phyloP scores from a whole-genome alignment of 1,140 invertebrate species.

The Atopsyche davidsoni region DNA sequence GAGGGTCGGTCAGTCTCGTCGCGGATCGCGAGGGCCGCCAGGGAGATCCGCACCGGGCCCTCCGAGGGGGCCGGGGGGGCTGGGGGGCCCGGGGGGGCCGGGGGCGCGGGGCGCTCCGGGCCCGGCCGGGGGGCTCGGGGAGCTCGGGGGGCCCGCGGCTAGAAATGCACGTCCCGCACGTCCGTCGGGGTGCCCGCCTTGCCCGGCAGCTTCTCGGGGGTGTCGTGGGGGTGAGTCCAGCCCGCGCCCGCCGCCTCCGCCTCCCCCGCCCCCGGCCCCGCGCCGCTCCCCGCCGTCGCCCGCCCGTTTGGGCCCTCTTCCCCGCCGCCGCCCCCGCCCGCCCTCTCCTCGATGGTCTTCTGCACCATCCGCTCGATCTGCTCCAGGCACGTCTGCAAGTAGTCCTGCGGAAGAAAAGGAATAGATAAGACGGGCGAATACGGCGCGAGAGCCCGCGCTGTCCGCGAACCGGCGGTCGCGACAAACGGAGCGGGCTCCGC shows the following conservation, averaged over 20 bases:
- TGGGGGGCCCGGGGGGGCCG: neutral
- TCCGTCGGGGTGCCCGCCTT: constrained; percentile 76
- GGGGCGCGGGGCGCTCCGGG: constrained; percentile 66
- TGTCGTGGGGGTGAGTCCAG: constrained; percentile 54
- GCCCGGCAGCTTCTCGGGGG: constrained; percentile 55
- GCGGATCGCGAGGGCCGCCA: neutral
- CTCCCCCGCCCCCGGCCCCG: constrained; percentile 48
- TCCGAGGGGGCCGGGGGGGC: constrained; percentile 19
- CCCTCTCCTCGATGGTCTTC: constrained; percentile 44
- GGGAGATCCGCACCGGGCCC: neutral
- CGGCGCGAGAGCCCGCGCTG: neutral
- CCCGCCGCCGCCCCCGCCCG: constrained; percentile 30
- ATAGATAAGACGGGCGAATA: neutral
- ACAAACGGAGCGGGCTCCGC: neutral
- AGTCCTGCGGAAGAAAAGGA: constrained; percentile 55
- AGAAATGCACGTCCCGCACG: constrained; percentile 69
- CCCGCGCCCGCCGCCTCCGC: constrained; percentile 59
- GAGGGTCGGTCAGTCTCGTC: neutral
- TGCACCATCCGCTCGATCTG: constrained; percentile 69
- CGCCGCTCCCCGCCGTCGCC: constrained; percentile 39
- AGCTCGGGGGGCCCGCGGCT: constrained; percentile 28
- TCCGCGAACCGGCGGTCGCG: neutral
- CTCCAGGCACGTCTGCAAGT: constrained; percentile 62
- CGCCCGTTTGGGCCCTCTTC: constrained; percentile 38
- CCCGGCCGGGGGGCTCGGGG: constrained; percentile 38